phyloP scores from a whole-genome alignment of 2,888 invertebrate species.

The Coelogynopora nodosa region DNA sequence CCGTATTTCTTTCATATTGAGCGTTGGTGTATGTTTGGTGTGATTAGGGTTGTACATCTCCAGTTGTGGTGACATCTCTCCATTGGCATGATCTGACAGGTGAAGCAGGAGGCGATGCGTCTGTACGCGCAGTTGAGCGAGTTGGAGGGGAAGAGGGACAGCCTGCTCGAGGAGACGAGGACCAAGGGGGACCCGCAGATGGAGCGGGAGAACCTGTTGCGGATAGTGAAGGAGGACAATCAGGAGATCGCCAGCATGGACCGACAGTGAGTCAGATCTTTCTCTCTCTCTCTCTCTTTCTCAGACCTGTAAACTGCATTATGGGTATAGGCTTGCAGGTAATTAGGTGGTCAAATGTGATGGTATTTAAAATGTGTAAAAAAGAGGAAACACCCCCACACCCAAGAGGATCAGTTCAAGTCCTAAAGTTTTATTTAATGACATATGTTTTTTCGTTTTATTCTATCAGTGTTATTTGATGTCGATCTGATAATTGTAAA shows the following conservation, averaged over 20 bases:
- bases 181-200: slow-evolving; percentile 73
- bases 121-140: slow-evolving; percentile 68
- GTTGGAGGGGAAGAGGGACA: slow-evolving; percentile 67
- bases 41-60: neutral
- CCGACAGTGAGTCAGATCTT: slow-evolving; percentile 65
- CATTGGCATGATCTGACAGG: slow-evolving; percentile 31
- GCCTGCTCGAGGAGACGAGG: slow-evolving; percentile 69
- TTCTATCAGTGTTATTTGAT: too few relatives aligned
- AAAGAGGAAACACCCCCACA: too few relatives aligned
- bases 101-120: slow-evolving; percentile 63
- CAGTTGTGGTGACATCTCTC: neutral
- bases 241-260: slow-evolving; percentile 75
- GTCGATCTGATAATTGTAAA: too few relatives aligned
- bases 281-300: neutral
- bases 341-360: too few relatives aligned
- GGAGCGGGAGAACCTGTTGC: slow-evolving; percentile 72
- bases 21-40: too few relatives aligned
- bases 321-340: too few relatives aligned
- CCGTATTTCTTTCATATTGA: too few relatives aligned
- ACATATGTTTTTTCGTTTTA: too few relatives aligned
- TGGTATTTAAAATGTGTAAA: too few relatives aligned
- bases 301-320: too few relatives aligned
- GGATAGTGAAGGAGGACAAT: slow-evolving; percentile 74
- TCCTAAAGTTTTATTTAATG: too few relatives aligned
- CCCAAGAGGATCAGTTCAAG: too few relatives aligned